Conservation (phyloP, 2,888 invertebrate species). For the Lycocerus yunnanus region DNA sequence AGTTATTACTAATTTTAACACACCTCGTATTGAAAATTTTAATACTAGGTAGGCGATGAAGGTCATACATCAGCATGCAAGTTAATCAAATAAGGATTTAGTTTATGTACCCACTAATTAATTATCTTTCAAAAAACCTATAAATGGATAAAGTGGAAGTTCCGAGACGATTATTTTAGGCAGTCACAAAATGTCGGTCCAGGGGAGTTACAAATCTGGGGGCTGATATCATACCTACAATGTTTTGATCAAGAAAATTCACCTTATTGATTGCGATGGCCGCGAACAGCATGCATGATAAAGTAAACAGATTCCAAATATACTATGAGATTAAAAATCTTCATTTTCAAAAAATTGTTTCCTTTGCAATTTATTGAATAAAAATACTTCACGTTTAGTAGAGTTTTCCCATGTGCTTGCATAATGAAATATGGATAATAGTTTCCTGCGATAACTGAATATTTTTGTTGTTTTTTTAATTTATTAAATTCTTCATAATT, state of each 20-base stretch:
- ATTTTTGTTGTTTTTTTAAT: background rate
- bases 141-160: background rate
- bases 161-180: too few relatives aligned
- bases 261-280: too few relatives aligned
- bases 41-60: conserved; percentile 37
- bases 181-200: too few relatives aligned
- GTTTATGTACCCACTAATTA: background rate
- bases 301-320: too few relatives aligned
- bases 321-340: too few relatives aligned
- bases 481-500: background rate
- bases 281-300: too few relatives aligned
- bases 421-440: background rate
- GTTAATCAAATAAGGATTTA: conserved; percentile 22
- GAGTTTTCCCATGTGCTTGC: background rate
- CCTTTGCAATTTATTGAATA: background rate
- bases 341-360: background rate
- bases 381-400: background rate
- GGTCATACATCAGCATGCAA: conserved; percentile 38
- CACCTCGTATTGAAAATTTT: conserved; percentile 40
- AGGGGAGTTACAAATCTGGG: too few relatives aligned
- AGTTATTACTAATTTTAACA: conserved; percentile 38
- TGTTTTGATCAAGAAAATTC: too few relatives aligned
- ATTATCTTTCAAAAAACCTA: background rate
- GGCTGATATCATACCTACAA: too few relatives aligned
- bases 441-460: background rate